Evolutionary conservation across 2,888 invertebrate genomes (phyloP), one percentile per base, ranked within the genome.

Genomic region (Serripes groenlandicus): DNA sequence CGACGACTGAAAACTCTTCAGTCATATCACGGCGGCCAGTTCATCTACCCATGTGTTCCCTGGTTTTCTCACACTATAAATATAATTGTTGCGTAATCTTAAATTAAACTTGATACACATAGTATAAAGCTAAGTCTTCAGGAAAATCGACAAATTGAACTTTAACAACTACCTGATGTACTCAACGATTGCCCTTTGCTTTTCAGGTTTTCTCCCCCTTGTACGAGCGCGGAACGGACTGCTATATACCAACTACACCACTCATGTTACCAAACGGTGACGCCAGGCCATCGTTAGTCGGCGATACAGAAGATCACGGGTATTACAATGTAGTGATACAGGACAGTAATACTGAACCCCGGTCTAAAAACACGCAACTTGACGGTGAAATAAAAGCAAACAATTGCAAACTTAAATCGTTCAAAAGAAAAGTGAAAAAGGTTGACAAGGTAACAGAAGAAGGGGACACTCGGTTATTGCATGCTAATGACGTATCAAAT

Each of bases 191-290:
- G 49, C 49, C 49, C 21, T 49, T 49, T 21, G 15, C 2, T 21
- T 64, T 64, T 64, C 64, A 64, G 64, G 11, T 64, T 35, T 35
- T 35, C 35, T 64, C 64, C 35, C 64, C 34, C n/a, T 18, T 64
- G 35, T 64, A 64, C 35, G 35, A 26, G 34, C 64, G 35, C 7
- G 35, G 18, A 9, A 21, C 21, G 7, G 64, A 34, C 1, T 21
- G 18, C 21, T 21, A 15, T 21, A 5, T 49, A 2, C 15, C 15
- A 15, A 49, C 7, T 5, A 49, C 15, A 49, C 30, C 30, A 30
- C 18, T 5, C 0, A 30, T 30, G 4, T 30, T 3, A 18, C 28
- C 26, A 28, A 28, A 60, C 18, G 60, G 28, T 9, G 30, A 9
- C 7, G 15, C 26, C 28, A 18, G 26, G 30, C 18, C 26, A 28